phyloP scores from a whole-genome alignment of 2,888 invertebrate genomes.

The Neoaliturus tenellus region DNA sequence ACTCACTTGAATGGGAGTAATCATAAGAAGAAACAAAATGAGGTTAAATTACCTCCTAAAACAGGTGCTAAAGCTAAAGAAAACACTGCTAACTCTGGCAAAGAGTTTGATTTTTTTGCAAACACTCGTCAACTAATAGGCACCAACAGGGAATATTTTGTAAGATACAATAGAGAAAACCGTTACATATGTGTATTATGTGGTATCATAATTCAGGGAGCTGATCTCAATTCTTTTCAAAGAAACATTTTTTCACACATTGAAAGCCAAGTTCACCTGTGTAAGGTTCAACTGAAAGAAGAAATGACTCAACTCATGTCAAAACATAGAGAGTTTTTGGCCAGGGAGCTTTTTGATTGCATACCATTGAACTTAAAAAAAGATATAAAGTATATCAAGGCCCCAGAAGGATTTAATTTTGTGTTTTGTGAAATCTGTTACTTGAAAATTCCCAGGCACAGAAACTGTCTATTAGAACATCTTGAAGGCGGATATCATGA shows the following conservation, averaged over 20 bases:
- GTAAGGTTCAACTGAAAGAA: neutral
- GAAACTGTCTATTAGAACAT: neutral
- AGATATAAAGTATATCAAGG: neutral
- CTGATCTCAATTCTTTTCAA: neutral
- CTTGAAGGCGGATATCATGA: conserved; percentile 9
- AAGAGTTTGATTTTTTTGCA: neutral
- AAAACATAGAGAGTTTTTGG: neutral
- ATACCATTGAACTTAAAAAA: neutral
- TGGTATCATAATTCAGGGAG: neutral
- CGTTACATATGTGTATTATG: neutral
- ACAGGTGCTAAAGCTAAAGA: neutral
- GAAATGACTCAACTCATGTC: neutral
- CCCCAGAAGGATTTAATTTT: neutral
- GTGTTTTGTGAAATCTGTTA: neutral
- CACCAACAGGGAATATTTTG: neutral
- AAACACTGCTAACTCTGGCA: neutral
- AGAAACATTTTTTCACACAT: neutral
- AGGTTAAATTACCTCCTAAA: neutral
- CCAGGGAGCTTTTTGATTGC: neutral
- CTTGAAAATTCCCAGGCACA: neutral
- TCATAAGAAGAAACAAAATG: conserved; percentile 20
- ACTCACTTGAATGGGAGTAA: neutral
- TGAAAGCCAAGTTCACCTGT: neutral
- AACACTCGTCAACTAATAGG: neutral
- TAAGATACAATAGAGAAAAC: neutral